These are phyloP conservation scores for Epizoanthus ramosus DNA, from an alignment of 92 coral and sea anemone genomes.

Conservation along the genomic window DNA sequence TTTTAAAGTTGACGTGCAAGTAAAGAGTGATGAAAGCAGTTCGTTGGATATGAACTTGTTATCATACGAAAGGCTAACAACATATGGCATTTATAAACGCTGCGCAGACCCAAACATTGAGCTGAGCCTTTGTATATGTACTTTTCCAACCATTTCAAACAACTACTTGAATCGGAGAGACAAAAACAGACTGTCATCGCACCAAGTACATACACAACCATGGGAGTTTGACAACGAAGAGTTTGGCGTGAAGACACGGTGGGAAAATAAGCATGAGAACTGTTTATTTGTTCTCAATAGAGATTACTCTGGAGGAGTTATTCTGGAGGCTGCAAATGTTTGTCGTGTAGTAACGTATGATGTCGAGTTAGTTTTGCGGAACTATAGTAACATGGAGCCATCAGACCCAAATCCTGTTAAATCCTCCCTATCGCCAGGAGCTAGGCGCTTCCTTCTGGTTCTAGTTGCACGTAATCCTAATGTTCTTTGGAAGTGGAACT, in stretches of 20 bases:
- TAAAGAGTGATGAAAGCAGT: slow-evolving; percentile 43
- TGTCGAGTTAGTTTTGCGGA: slow-evolving; percentile 52
- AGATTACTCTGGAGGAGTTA: slow-evolving; percentile 53
- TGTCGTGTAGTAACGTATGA: slow-evolving; percentile 57
- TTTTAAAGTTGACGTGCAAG: slow-evolving; percentile 65
- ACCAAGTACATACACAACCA: background rate
- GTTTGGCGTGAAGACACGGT: slow-evolving; percentile 50
- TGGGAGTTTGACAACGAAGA: slow-evolving; percentile 42
- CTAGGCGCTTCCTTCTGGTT: slow-evolving; percentile 54
- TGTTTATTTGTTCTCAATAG: slow-evolving; percentile 65
- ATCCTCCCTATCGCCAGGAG: slow-evolving; percentile 48
- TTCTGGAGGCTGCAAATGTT: slow-evolving; percentile 66
- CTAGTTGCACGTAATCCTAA: slow-evolving; percentile 54
- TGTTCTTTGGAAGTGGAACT: slow-evolving; percentile 61
- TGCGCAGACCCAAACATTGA: slow-evolving; percentile 70
- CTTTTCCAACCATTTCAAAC: background rate
- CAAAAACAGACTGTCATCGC: background rate
- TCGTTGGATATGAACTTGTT: slow-evolving; percentile 56
- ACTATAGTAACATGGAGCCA: slow-evolving; percentile 60
- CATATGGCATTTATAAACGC: slow-evolving; percentile 41
- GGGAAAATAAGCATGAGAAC: slow-evolving; percentile 64
- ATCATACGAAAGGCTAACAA: slow-evolving; percentile 45
- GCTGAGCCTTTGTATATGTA: slow-evolving; percentile 72
- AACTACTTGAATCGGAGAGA: background rate
- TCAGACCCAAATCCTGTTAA: slow-evolving; percentile 50